Base-by-base conservation (phyloP, 2,888 invertebrate species). In the Myopa testacea region DNA sequence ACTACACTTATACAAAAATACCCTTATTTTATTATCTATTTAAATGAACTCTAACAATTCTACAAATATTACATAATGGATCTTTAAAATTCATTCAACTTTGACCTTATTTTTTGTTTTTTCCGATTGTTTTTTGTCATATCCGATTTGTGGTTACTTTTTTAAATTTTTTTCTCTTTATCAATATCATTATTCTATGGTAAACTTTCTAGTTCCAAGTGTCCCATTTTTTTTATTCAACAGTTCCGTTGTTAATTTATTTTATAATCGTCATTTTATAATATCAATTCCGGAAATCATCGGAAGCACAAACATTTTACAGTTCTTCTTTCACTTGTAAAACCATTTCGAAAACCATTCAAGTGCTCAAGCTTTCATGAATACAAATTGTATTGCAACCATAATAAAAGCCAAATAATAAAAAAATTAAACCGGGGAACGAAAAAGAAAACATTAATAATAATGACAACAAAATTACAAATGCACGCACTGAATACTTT, bases 401-500 rank as follows among this genome's bases (percentile, higher is more conserved):
- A 65, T 38, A 65, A 63, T 10, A 16, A 65, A 65, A 65, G 16
- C 19, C 16, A n/a, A 16, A 58, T 58, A 58, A 58, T 1, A 6
- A 58, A 6, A 26, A 5, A 3, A 16, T 0, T 0, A 63, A 63
- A 26, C 10, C 65, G 8, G 65, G 26, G 16, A 58, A 58, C 16
- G 26, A 26, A n/a, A 62, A 26, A 62, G n/a, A 19, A 8, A 62
- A 62, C 4, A 62, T 26, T n/a, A 19, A 16, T 19, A 19, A 62
- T 26, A 62, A 62, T 14, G 37, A 65, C 34, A 26, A 65, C 37
- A 65, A 38, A 65, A 65, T 65, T 65, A 14, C 10, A 65, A 65
- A 38, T 37, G 65, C 65, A 65, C 37, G 65, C 65, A 65, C 65
- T 65, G 65, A 14, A 34, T 34, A 38, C 7, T 65, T 65, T 38